phyloP scores from a whole-genome alignment of 2,888 invertebrate species.

The Sphaerophoria taeniata region DNA sequence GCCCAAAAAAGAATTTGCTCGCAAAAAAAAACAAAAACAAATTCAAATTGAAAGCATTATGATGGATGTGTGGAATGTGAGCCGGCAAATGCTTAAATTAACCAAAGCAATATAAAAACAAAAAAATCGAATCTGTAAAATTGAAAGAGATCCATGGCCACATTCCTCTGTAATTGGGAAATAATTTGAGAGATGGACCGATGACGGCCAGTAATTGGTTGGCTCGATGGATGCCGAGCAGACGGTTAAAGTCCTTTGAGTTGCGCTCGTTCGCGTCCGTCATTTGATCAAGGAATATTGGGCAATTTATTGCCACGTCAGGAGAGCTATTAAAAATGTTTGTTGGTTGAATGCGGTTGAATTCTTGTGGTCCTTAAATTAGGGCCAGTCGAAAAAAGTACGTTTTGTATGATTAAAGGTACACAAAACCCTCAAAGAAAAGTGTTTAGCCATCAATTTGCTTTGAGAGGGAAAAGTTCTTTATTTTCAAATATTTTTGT shows the following conservation, averaged over 20 bases:
- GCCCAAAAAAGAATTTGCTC: constrained; percentile 7
- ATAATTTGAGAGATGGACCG: constrained; percentile 62
- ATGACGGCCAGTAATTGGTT: neutral
- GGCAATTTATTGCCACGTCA: constrained; percentile 26
- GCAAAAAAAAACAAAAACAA: constrained; percentile 6
- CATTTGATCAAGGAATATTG: constrained; percentile 30
- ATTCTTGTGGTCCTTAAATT: no score
- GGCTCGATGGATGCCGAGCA: constrained; percentile 27
- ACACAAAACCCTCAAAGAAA: no score
- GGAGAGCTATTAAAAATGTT: constrained; percentile 10
- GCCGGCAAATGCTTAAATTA: constrained; percentile 53
- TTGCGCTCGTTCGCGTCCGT: no score
- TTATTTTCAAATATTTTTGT: no score
- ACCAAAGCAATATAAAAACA: constrained; percentile 3
- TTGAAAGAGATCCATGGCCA: constrained; percentile 50
- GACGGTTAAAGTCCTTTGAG: constrained; percentile 17
- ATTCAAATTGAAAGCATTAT: neutral
- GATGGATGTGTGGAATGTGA: constrained; percentile 45
- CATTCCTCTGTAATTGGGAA: constrained; percentile 72
- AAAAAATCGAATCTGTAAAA: constrained; percentile 33
- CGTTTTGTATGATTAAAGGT: no score
- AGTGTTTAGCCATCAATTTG: no score
- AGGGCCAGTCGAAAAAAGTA: no score
- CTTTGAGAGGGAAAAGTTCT: no score
- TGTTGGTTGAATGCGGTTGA: neutral